phyloP scores from a whole-genome alignment of 2,888 invertebrate genomes.

The Beris chalybata region DNA sequence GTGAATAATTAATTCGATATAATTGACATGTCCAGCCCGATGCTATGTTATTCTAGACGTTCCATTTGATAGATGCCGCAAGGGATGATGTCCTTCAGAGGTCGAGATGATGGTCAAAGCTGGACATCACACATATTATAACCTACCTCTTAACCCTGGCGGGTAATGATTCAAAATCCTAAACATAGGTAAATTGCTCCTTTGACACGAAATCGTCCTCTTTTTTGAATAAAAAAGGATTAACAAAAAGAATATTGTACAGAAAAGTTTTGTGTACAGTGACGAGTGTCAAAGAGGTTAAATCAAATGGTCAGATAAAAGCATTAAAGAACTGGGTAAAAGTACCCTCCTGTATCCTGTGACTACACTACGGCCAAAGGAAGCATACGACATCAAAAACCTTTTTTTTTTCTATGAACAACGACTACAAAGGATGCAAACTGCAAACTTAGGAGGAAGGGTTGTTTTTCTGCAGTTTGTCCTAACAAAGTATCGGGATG shows the following conservation, averaged over 20 bases:
- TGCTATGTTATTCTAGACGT: conserved; percentile 21
- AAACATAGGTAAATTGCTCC: too few species aligned
- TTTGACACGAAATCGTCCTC: not conserved
- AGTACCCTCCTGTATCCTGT: too few species aligned
- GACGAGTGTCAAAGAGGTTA: conserved; percentile 40
- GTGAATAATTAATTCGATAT: conserved; percentile 40
- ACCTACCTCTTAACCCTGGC: too few species aligned
- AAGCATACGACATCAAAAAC: conserved; percentile 15
- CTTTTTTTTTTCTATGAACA: not conserved
- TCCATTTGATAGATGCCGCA: conserved; percentile 11
- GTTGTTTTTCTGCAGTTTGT: too few species aligned
- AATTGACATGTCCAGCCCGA: conserved; percentile 36
- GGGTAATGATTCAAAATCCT: too few species aligned
- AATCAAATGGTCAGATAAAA: conserved; percentile 43
- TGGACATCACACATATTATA: conserved; percentile 9
- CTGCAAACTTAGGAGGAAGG: too few species aligned
- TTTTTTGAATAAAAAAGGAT: not conserved
- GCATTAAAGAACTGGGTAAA: conserved; percentile 1
- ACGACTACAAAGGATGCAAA: too few species aligned
- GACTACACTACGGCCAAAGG: not conserved
- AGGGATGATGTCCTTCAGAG: conserved; percentile 4
- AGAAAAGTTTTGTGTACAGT: conserved; percentile 24
- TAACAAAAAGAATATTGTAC: not conserved
- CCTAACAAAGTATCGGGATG: too few species aligned
- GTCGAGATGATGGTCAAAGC: conserved; percentile 1